phyloP scores from a whole-genome alignment of 2,888 invertebrate species.

The Tribolium freemani region DNA sequence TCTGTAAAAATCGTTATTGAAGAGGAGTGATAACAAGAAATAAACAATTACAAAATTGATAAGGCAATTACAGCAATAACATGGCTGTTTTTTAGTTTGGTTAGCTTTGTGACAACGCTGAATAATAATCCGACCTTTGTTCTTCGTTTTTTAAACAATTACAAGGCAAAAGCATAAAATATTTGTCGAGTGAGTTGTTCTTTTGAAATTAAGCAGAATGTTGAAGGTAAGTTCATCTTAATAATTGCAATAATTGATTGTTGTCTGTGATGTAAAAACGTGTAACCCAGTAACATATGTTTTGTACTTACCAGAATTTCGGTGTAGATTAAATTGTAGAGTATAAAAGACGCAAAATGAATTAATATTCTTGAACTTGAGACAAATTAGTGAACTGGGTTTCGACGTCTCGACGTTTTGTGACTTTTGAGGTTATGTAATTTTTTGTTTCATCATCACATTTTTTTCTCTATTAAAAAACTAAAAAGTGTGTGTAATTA shows the following conservation, averaged over 20 bases:
- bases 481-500: no score
- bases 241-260: neutral
- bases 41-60: neutral
- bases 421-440: no score
- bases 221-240: neutral
- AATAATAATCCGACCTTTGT: slow-evolving; percentile 4
- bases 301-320: neutral
- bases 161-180: neutral
- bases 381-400: no score
- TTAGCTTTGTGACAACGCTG: slow-evolving; percentile 4
- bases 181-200: neutral
- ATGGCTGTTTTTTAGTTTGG: slow-evolving; percentile 1
- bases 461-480: no score
- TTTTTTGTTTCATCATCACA: no score
- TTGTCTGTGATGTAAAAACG: neutral
- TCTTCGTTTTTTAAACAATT: slow-evolving; percentile 1
- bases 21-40: neutral
- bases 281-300: neutral
- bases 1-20: slow-evolving; percentile 1
- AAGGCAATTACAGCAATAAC: neutral
- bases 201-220: neutral
- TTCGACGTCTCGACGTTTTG: no score
- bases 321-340: no score
- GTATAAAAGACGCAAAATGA: no score
- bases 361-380: no score